Evolutionary conservation across 2,797 vertebrate species (phyloP), one percentile per base, ranked within the genome.

Genomic region (Leptoclinus maculatus): DNA sequence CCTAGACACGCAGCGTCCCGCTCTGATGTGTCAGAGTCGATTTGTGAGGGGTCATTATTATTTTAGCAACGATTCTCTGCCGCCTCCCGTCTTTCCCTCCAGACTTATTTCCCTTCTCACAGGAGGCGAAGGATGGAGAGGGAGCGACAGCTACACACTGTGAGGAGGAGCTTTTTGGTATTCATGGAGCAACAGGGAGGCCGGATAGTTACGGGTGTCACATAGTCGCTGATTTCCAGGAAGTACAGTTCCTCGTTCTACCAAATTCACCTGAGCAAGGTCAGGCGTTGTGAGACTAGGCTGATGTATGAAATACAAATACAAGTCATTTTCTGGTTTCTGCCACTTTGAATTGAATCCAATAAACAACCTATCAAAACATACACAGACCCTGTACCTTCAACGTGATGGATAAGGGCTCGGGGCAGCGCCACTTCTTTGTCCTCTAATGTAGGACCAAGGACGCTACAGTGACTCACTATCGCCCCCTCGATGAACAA

Each of bases 31-130:
- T 89, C 88, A 83, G 78, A 87, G 74, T 79, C 69, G 59, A 92
- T 92, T 91, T 91, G 87, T 62, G 73, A 7, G 29, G 56, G 83
- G 87, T 90, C 82, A 76, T 91, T 92, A 92, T 92, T 94, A 90
- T 93, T 93, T 93, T 87, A 92, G 83, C 84, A 80, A 83, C 65
- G 74, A 87, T 89, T 86, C 78, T 64, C 64, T 39, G 70, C 65
- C 49, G 34, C 76, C 70, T 76, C 54, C 12, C 38, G 65, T n/a
- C 76, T 56, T 10, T 64, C 70, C 80, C 82, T 66, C 51, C 17
- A 51, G 84, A 80, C 80, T 73, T 57, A 68, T 82, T 78, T 78
- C 70, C 77, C 57, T 17, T 65, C 76, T 80, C 74, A 17, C n/a
- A 51, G 68, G 82, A 80, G 69, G 54, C 51, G 70, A 71, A 34